Conservation (phyloP, 2,888 invertebrate species). For the Limnephilus auricula region DNA sequence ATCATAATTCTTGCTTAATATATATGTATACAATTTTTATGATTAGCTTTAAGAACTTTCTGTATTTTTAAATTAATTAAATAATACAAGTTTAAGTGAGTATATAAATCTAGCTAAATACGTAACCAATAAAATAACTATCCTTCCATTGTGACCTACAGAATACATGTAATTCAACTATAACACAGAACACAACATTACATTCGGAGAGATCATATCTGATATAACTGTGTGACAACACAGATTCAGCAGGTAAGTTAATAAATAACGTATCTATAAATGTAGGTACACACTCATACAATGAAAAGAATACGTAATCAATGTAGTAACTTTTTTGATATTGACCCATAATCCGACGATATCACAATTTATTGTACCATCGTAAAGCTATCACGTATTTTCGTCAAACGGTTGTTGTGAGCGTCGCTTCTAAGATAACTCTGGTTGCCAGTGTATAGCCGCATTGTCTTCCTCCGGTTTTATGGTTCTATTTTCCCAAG, state of each 20-base stretch:
- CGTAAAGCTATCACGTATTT: neutral
- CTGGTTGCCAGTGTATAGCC: slow-evolving; percentile 40
- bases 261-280: neutral
- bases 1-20: too few relatives aligned
- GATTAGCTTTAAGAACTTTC: too few relatives aligned
- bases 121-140: neutral
- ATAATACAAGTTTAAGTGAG: too few relatives aligned
- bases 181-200: too few relatives aligned
- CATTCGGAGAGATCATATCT: too few relatives aligned
- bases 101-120: neutral
- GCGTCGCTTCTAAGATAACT: slow-evolving; percentile 11
- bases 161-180: too few relatives aligned
- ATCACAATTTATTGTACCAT: slow-evolving; percentile 3
- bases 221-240: too few relatives aligned
- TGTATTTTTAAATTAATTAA: too few relatives aligned
- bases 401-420: slow-evolving; percentile 17
- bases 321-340: neutral
- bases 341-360: neutral
- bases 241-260: too few relatives aligned
- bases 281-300: neutral
- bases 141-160: too few relatives aligned
- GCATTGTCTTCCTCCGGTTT: slow-evolving; percentile 54
- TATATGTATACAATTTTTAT: too few relatives aligned
- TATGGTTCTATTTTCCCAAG: slow-evolving; percentile 58
- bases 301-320: neutral